Percentiles rank a stretch among this genome's conserved stretches.
Conservation (phyloP, 2,797 vertebrate species). For the Austrolebias charrua region DNA sequence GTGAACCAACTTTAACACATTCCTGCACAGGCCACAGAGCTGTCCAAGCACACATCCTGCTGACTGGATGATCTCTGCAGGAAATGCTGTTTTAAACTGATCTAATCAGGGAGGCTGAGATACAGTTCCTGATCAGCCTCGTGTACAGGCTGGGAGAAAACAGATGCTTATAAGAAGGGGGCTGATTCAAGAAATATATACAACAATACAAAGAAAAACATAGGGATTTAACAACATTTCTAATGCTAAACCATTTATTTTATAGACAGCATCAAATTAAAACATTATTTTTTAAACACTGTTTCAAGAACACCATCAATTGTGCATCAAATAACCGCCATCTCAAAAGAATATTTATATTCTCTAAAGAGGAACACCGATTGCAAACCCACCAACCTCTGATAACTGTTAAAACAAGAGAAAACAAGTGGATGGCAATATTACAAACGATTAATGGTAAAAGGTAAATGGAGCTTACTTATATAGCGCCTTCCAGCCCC, state of each 20-base stretch:
- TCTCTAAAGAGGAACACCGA: slow-evolving; percentile 1
- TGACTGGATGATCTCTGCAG: slow-evolving; percentile 50
- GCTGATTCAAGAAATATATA: too few relatives aligned
- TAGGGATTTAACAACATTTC: neutral
- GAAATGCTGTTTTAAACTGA: slow-evolving; percentile 58
- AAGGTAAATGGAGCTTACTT: too few relatives aligned
- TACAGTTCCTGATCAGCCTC: slow-evolving; percentile 20
- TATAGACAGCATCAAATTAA: neutral
- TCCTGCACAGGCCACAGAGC: slow-evolving; percentile 42
- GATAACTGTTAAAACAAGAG: neutral
- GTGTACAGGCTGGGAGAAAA: slow-evolving; percentile 3
- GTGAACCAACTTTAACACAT: slow-evolving; percentile 49
- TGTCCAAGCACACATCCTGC: slow-evolving; percentile 60
- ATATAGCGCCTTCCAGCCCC: too few relatives aligned
- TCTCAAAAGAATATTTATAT: neutral
- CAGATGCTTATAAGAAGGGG: neutral
- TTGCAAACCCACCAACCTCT: neutral
- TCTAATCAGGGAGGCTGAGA: slow-evolving; percentile 58
- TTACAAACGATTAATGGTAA: too few relatives aligned
- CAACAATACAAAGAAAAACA: too few relatives aligned
- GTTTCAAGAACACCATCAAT: neutral
- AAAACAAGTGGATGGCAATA: neutral
- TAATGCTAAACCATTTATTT: neutral
- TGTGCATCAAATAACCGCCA: neutral
- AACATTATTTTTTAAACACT: neutral